A percentile compares a stretch with the other conserved stretches of the same genome.
phyloP scores from a whole-genome alignment of 2,888 invertebrate species.

The Dolichomitus sp. region DNA sequence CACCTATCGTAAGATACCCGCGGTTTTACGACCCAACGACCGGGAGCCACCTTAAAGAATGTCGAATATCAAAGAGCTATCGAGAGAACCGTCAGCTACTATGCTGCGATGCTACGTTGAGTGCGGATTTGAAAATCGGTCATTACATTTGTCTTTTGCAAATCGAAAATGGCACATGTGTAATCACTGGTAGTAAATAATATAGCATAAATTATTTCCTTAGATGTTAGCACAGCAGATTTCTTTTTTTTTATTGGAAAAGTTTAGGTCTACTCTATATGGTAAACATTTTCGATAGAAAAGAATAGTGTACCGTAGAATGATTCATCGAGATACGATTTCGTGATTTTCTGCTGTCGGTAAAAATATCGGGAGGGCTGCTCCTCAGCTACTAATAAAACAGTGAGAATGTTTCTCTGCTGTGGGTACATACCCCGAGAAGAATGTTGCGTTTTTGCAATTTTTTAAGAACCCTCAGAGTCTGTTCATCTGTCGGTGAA shows the following conservation, averaged over 20 bases:
- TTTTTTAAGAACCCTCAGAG: too few relatives aligned
- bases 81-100: neutral
- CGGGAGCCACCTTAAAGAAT: conserved; percentile 10
- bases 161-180: neutral
- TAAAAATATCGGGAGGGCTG: neutral
- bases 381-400: neutral
- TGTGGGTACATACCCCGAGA: neutral
- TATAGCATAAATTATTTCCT: neutral
- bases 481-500: too few relatives aligned
- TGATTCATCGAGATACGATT: neutral
- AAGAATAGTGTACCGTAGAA: neutral
- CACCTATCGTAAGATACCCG: conserved; percentile 70
- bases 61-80: neutral
- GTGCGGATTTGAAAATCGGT: neutral
- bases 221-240: neutral
- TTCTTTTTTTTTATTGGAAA: neutral
- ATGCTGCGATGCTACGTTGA: neutral
- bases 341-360: neutral
- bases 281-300: neutral
- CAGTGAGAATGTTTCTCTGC: neutral
- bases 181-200: neutral
- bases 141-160: neutral
- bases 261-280: neutral
- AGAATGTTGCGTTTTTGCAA: too few relatives aligned
- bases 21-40: conserved; percentile 29